Conservation (phyloP, 2,888 invertebrate species). For the Ichneumoninae sp. region DNA sequence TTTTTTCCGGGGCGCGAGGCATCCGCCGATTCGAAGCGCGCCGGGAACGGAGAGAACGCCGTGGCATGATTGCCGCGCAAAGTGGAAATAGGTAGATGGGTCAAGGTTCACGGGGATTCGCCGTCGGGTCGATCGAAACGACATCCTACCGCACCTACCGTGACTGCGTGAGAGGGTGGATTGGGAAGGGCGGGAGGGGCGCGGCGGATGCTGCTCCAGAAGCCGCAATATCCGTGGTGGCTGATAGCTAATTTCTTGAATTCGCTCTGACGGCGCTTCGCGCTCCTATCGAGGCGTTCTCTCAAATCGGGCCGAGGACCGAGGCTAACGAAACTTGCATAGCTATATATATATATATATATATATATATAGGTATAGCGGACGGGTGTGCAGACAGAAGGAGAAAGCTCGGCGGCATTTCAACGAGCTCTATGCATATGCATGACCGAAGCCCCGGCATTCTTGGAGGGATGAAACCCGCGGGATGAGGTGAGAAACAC, state of each 20-base stretch:
- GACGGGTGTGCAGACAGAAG: not conserved
- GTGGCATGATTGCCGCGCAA: conserved; percentile 47
- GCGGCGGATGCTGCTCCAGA: conserved; percentile 58
- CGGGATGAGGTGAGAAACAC: conserved; percentile 15
- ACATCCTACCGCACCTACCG: conserved; percentile 37
- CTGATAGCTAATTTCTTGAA: conserved; percentile 71
- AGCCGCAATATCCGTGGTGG: conserved; percentile 71
- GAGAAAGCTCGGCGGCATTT: conserved; percentile 41
- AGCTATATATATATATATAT: not conserved
- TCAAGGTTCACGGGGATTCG: conserved; percentile 55
- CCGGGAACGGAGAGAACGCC: not conserved
- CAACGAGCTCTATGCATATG: conserved; percentile 58
- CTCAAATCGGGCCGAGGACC: conserved; percentile 37
- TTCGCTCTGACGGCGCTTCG: conserved; percentile 47
- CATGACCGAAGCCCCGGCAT: conserved; percentile 33
- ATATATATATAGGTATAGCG: not conserved
- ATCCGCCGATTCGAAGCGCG: not conserved
- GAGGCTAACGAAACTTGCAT: not conserved
- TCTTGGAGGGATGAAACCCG: conserved; percentile 35
- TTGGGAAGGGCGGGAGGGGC: conserved; percentile 14
- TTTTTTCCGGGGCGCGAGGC: not conserved
- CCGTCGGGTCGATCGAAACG: conserved; percentile 46
- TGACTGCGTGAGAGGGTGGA: conserved; percentile 42
- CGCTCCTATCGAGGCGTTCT: conserved; percentile 29
- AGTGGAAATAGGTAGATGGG: conserved; percentile 62